phyloP scores from a whole-genome alignment of 2,113 vertebrate species.

The Lepus americanus region DNA sequence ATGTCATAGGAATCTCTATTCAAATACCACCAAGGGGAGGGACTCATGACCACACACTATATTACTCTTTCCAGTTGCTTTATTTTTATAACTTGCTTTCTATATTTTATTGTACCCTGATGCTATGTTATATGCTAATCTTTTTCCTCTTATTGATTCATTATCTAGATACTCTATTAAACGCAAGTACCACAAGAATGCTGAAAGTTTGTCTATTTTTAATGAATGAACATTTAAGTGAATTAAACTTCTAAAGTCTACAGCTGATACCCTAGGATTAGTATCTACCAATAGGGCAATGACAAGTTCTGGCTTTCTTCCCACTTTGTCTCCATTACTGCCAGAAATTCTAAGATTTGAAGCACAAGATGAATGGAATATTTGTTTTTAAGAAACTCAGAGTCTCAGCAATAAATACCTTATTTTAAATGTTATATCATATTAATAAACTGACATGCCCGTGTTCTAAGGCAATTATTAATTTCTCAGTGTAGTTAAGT shows the following conservation, averaged over 20 bases:
- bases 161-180: neutral
- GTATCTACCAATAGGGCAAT: neutral
- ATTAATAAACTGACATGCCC: neutral
- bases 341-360: neutral
- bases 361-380: neutral
- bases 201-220: neutral
- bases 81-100: neutral
- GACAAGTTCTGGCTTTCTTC: neutral
- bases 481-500: neutral
- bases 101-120: neutral
- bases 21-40: too few relatives aligned
- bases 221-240: neutral
- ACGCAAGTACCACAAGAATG: neutral
- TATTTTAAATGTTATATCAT: neutral
- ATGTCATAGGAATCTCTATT: neutral
- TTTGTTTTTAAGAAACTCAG: neutral
- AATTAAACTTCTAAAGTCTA: neutral
- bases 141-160: neutral
- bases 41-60: accelerated
- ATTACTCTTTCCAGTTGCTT: neutral
- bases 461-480: neutral
- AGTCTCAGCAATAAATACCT: neutral
- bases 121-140: neutral
- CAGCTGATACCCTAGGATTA: neutral
- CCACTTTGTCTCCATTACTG: neutral